Evolutionary conservation across 2,113 vertebrate genomes (phyloP).

Genomic region (Tenebrosternarchus preto): DNA sequence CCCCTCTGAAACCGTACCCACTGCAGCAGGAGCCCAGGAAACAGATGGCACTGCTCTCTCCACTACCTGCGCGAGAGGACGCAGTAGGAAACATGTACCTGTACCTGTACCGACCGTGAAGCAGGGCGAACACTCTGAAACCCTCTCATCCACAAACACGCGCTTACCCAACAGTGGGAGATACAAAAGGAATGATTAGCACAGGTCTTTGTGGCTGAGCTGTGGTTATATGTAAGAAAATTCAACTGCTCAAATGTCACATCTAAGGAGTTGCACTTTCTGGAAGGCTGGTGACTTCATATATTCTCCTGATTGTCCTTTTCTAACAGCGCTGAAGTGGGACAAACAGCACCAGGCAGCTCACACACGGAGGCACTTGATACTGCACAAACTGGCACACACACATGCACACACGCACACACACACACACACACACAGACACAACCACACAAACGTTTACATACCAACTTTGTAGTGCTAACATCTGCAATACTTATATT

Average conservation of each 20-base stretch:
- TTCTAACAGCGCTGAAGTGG: conserved; percentile 11
- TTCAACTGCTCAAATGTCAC: neutral
- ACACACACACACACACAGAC: conserved; percentile 27
- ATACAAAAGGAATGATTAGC: neutral
- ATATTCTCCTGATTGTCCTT: conserved; percentile 49
- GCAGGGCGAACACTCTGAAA: neutral
- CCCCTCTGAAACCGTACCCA: conserved; percentile 34
- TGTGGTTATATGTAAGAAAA: neutral
- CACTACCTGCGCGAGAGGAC: conserved; percentile 24
- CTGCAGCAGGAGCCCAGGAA: conserved; percentile 31
- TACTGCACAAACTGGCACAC: conserved; percentile 52
- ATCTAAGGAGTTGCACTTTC: conserved; percentile 7
- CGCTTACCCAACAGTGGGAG: neutral
- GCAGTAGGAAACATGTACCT: conserved; percentile 16
- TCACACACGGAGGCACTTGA: conserved; percentile 70
- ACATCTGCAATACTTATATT: conserved; percentile 59
- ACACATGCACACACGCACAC: conserved; percentile 38
- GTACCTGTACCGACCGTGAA: neutral
- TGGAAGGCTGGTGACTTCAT: conserved; percentile 26
- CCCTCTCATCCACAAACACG: neutral
- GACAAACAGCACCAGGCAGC: conserved; percentile 17
- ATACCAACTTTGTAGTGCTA: conserved; percentile 46
- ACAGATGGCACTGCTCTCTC: conserved; percentile 26
- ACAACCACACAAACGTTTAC: conserved; percentile 36
- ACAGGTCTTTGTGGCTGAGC: neutral